Evolutionary conservation across 2,113 vertebrate genomes (phyloP), one percentile per base, ranked within the genome.

Genomic region (Amia ocellicauda): DNA sequence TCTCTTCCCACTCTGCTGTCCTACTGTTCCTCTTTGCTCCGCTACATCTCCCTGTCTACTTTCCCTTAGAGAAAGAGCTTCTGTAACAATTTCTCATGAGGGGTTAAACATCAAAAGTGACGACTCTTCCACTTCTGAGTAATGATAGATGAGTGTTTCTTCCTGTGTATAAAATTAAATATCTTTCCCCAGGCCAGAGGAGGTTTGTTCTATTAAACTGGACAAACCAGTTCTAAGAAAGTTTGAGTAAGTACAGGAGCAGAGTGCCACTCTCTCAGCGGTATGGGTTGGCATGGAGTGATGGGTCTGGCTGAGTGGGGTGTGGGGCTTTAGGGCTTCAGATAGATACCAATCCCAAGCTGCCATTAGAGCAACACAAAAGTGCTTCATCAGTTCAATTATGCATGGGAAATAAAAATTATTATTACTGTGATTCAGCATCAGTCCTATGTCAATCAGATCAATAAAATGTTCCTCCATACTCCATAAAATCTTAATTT

Each of bases 181-280:
- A 72, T 91, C 65, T 91, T 78, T 84, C 78, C 86, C 74, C 90
- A 92, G 91, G 83, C 49, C 70, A 71, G 89, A 91, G 70, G 80
- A 86, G 73, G 63, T 82, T 68, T 85, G 77, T 84, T 75, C 78
- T 66, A 80, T 88, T 68, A 87, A 69, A 74, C 86, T 74, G 81
- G 83, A 92, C 88, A 95, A 91, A 66, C 89, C 95, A 17, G 83
- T 94, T 85, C 90, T 96, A 78, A 93, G 77, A 85, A 93, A 64
- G 77, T 93, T 94, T 80, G 76, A 85, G 95, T 98, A 93, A 99
- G 95, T 99, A 94, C 75, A 68, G 83, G 26, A 14, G 64, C 53
- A 47, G 45, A 53, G 52, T 61, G 51, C 43, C 65, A 31, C 45
- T 40, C n/a, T n/a, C n/a, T n/a, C n/a, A n/a, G 45, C 41, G 67